Evolutionary conservation across 2,113 vertebrate species (phyloP), one percentile per base, ranked within the genome.

Genomic region (Heterochromis multidens): DNA sequence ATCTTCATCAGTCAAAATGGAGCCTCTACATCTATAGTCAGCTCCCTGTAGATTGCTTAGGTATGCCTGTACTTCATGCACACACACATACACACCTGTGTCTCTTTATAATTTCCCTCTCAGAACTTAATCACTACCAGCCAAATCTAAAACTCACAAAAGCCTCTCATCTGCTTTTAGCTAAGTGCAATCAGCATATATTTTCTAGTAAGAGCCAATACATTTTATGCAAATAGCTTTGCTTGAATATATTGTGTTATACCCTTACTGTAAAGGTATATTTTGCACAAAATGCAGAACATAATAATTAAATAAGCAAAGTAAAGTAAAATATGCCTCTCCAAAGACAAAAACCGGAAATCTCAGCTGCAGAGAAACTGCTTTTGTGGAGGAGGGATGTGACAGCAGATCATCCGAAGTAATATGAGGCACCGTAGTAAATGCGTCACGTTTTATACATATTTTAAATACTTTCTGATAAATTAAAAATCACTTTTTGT

Each of bases 1-100:
- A 91, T 93, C 90, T 90, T 93, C 76, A 91, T 93, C 86, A 84
- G 86, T 92, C 93, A 91, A 74, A 77, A 76, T 52, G 58, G 83
- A 88, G 90, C 72, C 81, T 83, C 37, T 16, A 77, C 78, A 67
- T 87, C 77, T 81, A 52, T 7, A 85, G 79, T 65, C 14, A 6
- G 10, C 17, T 89, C 91, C 87, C 83, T 52, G 56, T 37, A 80
- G 91, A 80, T 60, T 46, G 35, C 72, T 79, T 10, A 61, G 6
- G 63, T 57, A 86, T 76, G 59, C 40, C 70, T 77, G 61, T 70
- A 52, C 25, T 33, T 11, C 60, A 60, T 16, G 43, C 59, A 63
- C 63, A 60, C 80, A 31, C 17, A 35, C 61, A 43, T 37, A 70
- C 37, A 46, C 63, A 46, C 65, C 67, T 72, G 67, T 52, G 10